A percentile compares a stretch with the other conserved stretches of the same genome.
phyloP scores from a whole-genome alignment of 2,113 vertebrate species.

The Tragelaphus scriptus region DNA sequence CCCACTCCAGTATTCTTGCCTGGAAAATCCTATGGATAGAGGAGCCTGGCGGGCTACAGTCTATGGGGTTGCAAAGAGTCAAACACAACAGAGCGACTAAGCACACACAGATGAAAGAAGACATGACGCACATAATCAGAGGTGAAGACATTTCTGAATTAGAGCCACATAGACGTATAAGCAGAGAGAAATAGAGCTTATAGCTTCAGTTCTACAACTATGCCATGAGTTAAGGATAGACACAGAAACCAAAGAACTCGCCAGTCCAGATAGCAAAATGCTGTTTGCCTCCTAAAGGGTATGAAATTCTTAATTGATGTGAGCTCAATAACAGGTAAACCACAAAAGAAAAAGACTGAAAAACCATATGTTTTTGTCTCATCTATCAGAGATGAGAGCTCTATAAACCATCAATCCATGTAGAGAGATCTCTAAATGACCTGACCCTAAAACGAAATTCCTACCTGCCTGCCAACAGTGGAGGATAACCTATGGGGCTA shows the following conservation, averaged over 20 bases:
- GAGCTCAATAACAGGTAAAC: background rate
- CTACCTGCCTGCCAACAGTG: background rate
- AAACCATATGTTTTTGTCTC: background rate
- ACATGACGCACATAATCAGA: background rate
- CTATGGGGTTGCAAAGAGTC: background rate
- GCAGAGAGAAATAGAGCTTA: background rate
- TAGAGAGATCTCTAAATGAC: background rate
- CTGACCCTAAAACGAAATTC: background rate
- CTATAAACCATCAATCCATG: background rate
- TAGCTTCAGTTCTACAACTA: background rate
- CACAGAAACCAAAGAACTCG: background rate
- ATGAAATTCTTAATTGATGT: background rate
- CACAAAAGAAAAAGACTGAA: background rate
- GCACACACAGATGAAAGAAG: background rate
- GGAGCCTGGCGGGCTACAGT: background rate
- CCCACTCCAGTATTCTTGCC: background rate
- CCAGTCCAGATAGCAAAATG: background rate
- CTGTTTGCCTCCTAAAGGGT: background rate
- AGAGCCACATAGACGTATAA: background rate
- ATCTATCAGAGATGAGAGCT: background rate
- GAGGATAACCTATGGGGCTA: background rate
- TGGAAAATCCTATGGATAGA: background rate
- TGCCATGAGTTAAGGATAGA: background rate
- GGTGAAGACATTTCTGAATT: background rate
- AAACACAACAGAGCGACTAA: background rate